Base-by-base conservation (phyloP, 2,888 invertebrate genomes). In the Melanotus villosus region DNA sequence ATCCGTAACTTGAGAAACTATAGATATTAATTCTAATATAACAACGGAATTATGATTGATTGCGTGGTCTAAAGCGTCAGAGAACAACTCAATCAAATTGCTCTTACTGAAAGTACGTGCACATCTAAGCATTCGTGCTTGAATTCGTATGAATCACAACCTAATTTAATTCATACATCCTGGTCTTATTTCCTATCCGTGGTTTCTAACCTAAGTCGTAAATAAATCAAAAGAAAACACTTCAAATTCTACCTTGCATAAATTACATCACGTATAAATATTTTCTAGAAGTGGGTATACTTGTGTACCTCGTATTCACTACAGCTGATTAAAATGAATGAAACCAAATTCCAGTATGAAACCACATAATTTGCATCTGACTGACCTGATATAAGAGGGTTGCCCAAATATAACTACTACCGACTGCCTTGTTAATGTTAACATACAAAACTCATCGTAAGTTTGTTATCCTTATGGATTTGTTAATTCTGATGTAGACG, bases 11-110 rank as follows among this genome's bases (percentile, higher is more conserved):
- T 26, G 16, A 7, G 26, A 18, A 18, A 26, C 16, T 57, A 7
- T 23, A 45, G 62, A 21, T 32, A 62, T 47, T 62, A 62, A 59
- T 59, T 32, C 58, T 30, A 43, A 50, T 36, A 62, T 18, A 34
- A 50, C 62, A 34, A 62, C 30, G 23, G 32, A 62, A 62, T 62
- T 62, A 62, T 62, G 62, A 62, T 62, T 62, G 62, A 62, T 62
- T 47, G 62, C 36, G 18, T 16, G 32, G 47, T 30, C 30, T 21
- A 50, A 19, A 47, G 18, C 34, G 34, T 23, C 21, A 62, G 62
- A 45, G 50, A 62, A 62, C 36, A 50, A 36, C 47, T 62, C 50
- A 30, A 62, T 62, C 47, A 62, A 47, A 50, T 38, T 62, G 34
- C 32, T 47, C 30, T 45, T 50, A 26, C 23, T 26, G 30, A n/a